These are phyloP conservation scores for Diplodus puntazzo DNA, from an alignment of 2,797 vertebrate species.

Conservation along the genomic window DNA sequence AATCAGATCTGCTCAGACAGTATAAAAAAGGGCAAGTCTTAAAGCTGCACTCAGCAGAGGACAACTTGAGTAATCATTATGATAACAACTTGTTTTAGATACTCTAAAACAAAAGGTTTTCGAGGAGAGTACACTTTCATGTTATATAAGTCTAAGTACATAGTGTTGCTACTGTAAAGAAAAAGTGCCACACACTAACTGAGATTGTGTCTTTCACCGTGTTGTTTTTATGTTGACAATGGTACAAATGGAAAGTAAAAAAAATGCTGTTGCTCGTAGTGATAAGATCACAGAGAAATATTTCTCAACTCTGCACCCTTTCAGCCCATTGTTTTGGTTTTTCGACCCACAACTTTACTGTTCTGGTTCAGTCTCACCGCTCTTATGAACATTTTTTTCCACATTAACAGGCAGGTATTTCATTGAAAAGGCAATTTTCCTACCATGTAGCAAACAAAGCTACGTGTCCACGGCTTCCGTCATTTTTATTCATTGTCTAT, in stretches of 20 bases:
- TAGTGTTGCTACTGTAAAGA: background rate
- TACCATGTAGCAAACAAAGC: no score
- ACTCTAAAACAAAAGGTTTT: background rate
- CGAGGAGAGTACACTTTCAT: background rate
- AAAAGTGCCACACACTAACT: background rate
- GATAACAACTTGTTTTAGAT: background rate
- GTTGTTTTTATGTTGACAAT: background rate
- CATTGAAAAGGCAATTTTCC: no score
- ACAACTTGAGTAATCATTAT: background rate
- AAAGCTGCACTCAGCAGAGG: background rate
- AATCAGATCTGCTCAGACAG: background rate
- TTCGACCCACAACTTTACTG: background rate
- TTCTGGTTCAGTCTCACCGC: background rate
- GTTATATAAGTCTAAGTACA: background rate
- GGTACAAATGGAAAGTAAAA: background rate
- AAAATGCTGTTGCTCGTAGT: background rate
- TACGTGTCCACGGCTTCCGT: no score
- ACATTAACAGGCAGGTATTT: no score
- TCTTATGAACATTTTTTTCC: no score
- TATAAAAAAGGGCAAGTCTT: constrained; percentile 20
- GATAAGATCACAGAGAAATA: background rate
- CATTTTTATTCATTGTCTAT: no score
- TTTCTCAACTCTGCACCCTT: background rate
- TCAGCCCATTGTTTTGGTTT: background rate
- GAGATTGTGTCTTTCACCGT: background rate